These are phyloP conservation scores for Oceanodroma tethys DNA, from an alignment of 2,113 vertebrate species.

Conservation along the genomic window DNA sequence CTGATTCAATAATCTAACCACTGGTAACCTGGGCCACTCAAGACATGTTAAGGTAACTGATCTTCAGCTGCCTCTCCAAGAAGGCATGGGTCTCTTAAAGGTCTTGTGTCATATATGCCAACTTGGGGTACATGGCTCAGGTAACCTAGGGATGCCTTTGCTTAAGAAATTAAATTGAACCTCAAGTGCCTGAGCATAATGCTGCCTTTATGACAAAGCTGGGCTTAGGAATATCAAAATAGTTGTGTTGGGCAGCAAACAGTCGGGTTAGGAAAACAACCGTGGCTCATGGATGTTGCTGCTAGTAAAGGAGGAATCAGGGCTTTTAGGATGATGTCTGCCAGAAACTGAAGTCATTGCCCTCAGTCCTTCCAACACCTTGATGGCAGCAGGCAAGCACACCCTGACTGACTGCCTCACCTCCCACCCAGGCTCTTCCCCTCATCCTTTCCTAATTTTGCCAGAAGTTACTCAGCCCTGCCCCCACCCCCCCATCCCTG, in stretches of 20 bases:
- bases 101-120: not conserved
- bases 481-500: rapidly evolving
- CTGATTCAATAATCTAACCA: not conserved
- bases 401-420: not conserved
- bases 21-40: not conserved
- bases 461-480: not conserved
- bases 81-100: not conserved
- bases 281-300: not conserved
- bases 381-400: not conserved
- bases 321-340: not conserved
- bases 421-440: not conserved
- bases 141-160: not conserved
- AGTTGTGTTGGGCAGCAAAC: not conserved
- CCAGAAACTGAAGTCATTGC: not conserved
- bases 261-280: not conserved
- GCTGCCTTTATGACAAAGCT: not conserved
- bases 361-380: not conserved
- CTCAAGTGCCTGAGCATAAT: not conserved
- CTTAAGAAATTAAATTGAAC: not conserved
- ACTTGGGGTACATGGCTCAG: not conserved
- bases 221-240: not conserved
- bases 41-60: too few relatives aligned
- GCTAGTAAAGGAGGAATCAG: not conserved
- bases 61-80: not conserved
- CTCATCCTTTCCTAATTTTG: not conserved